Evolutionary conservation across 2,797 vertebrate genomes (phyloP), one percentile per base, ranked within the genome.

Genomic region (Apogon hyalosoma): DNA sequence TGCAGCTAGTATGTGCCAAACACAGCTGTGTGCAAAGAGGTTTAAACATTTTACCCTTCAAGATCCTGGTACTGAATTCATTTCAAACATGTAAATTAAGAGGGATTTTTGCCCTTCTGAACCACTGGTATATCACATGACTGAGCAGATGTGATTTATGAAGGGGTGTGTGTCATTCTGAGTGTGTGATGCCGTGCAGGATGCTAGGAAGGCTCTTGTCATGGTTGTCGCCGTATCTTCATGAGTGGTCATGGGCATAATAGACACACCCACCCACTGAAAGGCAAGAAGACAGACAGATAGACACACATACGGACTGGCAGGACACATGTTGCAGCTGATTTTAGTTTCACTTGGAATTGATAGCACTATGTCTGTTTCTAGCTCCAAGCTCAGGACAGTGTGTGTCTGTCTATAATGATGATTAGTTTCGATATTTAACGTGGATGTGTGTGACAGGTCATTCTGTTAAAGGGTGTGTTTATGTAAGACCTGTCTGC

Each of bases 261-360:
- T 9, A 63, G 89, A 90, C 90, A 89, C 88, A 88, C 89, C 88
- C 86, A 90, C 90, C 68, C 59, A 28, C 50, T 4, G 6, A 50
- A 52, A 68, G 47, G 7, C 59, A 52, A 24, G 21, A 24, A 24
- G 21, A 24, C 21, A 24, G 21, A 24, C 21, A 24, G 21, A 24
- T 4, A 2, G 38, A 46, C 63, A 68, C 57, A 36, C 69, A 6
- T 24, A 19, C 51, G 40, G 71, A 33, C 61, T 16, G 21, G 21
- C 21, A 2, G 33, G 79, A 75, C 73, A 85, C 84, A 88, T 88
- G 77, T 74, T 83, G 67, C 55, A 65, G 63, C 66, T 80, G 31
- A 0, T 66, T 36, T 43, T 67, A 24, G 49, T 57, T 59, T 65
- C 36, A 48, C 56, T 73, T 47, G 14, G 53, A 49, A 71, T 69